A percentile compares a stretch with the other conserved stretches of the same genome.
These are phyloP conservation scores for Pocillopora meandrina DNA, from an alignment of 92 coral and sea anemone genomes.

Conservation along the genomic window DNA sequence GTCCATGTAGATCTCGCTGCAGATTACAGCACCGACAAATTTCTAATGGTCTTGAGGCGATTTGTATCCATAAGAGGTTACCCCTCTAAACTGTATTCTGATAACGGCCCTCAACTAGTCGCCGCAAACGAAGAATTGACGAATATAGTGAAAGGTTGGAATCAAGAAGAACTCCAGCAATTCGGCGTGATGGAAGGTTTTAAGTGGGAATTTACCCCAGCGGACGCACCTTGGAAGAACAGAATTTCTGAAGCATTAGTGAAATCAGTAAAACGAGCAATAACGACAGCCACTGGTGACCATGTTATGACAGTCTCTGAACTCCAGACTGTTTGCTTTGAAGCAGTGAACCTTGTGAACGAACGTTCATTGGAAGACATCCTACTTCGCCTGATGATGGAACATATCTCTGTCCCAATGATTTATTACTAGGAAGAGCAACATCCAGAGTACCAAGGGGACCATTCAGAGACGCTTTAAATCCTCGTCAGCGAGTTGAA, in stretches of 20 bases:
- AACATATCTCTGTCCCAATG: constrained; percentile 19
- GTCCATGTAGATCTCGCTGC: no score
- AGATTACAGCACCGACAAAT: no score
- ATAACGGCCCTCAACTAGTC: no score
- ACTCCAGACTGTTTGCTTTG: constrained; percentile 60
- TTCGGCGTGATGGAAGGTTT: background rate
- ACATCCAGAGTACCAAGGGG: constrained; percentile 53
- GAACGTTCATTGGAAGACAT: constrained; percentile 22
- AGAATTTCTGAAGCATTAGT: constrained; percentile 61
- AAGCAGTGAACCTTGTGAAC: constrained; percentile 43
- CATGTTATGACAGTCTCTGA: constrained; percentile 54
- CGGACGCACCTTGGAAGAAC: constrained; percentile 72
- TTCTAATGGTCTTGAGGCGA: no score
- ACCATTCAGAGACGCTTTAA: constrained; percentile 45
- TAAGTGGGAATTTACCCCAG: constrained; percentile 48
- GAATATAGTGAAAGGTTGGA: background rate
- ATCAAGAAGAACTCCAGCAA: no score
- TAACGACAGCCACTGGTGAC: constrained; percentile 36
- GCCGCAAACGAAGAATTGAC: no score
- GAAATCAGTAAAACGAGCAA: constrained; percentile 51
- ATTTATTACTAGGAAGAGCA: constrained; percentile 52
- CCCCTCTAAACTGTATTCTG: no score
- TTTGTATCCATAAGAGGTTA: no score
- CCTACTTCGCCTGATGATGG: constrained; percentile 52
- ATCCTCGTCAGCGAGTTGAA: constrained; percentile 27